Base-by-base conservation (phyloP, 2,113 vertebrate genomes). In the Pelecanus crispus region DNA sequence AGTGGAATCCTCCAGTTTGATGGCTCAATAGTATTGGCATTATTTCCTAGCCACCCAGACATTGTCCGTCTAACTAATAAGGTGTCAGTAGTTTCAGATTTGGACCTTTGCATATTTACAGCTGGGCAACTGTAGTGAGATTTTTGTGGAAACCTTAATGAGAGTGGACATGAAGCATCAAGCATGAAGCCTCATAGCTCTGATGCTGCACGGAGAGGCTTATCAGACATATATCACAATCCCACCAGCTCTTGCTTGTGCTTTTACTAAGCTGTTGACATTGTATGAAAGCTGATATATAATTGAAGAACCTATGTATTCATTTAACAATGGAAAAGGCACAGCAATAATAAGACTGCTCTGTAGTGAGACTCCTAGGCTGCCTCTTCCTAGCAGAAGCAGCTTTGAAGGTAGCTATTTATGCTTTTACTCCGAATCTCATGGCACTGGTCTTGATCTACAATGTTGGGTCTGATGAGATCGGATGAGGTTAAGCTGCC, bases 401-500 rank as follows among this genome's bases (percentile, higher is more conserved):
- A 83, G 20, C 47, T 83, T 80, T 90, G 40, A 75, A 90, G 67
- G 74, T 72, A 73, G 49, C 45, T 90, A 67, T 92, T 91, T 78
- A 63, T 68, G 61, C 61, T 84, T 92, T 81, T 84, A 55, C 40
- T 86, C 40, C 3, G 4, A 74, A 80, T 95, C 72, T 95, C 78
- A 42, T 67, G 82, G 88, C 79, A 81, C 42, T 86, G 72, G 82
- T 94, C 63, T 96, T 92, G 88, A 88, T 95, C 34, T 67, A 29
- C 53, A 36, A 2, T 34, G 53, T 90, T 95, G 82, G 88, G 55
- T 72, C 63, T 92, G 92, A 96, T 93, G 85, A 83, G 59, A 94
- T 53, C 7, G n/a, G 79, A 90, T 83, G 92, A 86, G 67, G 92
- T 94, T 95, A 94, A 96, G 88, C 63, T 96, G 87, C 85, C 79